A percentile compares a stretch with the other conserved stretches of the same genome.
These are phyloP conservation scores for Pelecanoides urinatrix DNA, from an alignment of 2,113 vertebrate genomes.

Conservation along the genomic window DNA sequence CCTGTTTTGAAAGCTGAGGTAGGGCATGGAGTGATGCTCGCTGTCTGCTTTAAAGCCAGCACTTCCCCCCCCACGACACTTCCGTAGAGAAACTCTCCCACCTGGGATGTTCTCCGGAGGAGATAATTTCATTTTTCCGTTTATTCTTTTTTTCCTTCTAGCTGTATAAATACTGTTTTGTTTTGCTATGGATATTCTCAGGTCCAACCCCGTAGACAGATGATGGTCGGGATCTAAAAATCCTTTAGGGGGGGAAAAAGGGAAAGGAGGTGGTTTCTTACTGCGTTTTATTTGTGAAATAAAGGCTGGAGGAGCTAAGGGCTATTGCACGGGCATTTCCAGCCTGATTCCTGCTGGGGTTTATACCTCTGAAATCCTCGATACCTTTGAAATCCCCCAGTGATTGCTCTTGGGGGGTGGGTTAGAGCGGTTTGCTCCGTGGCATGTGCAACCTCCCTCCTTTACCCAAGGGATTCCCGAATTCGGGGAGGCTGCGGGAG, in stretches of 20 bases:
- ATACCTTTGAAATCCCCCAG: background rate
- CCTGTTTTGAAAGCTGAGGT: background rate
- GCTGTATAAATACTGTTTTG: background rate
- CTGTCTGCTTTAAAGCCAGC: background rate
- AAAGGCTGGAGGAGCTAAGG: background rate
- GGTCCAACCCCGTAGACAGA: background rate
- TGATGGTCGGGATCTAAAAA: background rate
- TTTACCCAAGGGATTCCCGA: background rate
- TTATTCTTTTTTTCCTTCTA: background rate
- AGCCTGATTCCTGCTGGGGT: background rate
- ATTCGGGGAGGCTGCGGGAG: background rate
- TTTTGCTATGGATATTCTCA: background rate
- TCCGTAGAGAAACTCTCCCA: background rate
- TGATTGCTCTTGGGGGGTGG: background rate
- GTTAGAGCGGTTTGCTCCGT: background rate
- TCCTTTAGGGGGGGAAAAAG: background rate
- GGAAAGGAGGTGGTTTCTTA: background rate
- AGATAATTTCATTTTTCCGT: background rate
- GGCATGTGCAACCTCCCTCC: background rate
- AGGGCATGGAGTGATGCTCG: background rate
- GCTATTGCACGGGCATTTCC: background rate
- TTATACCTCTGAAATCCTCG: background rate
- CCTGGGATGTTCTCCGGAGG: background rate
- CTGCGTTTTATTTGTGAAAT: background rate
- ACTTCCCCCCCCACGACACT: rapidly evolving